phyloP scores from a whole-genome alignment of 2,888 invertebrate species.

The Allacma fusca region DNA sequence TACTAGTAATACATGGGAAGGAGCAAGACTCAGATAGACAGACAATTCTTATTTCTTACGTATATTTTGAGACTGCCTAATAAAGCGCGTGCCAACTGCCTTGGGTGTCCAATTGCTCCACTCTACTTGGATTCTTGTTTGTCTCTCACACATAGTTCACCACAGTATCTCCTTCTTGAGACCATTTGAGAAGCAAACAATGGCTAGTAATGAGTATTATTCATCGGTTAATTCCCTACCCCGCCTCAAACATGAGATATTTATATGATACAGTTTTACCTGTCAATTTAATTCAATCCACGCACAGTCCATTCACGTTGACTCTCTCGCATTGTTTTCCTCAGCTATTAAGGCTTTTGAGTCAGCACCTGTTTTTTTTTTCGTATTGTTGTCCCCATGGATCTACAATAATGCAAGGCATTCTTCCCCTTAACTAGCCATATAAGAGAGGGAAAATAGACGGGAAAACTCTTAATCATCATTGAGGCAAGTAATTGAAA shows the following conservation, averaged over 20 bases:
- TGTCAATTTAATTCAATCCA: conserved; percentile 34
- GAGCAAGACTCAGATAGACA: no score
- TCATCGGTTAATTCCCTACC: conserved; percentile 34
- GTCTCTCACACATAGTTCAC: conserved; percentile 18
- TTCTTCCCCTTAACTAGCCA: no score
- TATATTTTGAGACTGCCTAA: background rate
- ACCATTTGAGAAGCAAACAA: conserved; percentile 27
- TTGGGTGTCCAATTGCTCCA: conserved; percentile 27
- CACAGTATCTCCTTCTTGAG: conserved; percentile 33
- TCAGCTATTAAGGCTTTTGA: no score
- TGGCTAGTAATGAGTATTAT: conserved; percentile 33
- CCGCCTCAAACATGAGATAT: conserved; percentile 32
- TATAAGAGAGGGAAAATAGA: background rate
- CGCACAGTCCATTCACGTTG: background rate
- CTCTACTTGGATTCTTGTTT: background rate
- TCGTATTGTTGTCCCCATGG: no score
- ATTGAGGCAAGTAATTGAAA: conserved; percentile 11
- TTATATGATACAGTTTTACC: conserved; percentile 23
- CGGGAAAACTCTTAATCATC: conserved; percentile 1
- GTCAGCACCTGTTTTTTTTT: no score
- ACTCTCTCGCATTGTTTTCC: background rate
- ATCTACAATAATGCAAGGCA: no score
- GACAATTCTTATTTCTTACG: background rate
- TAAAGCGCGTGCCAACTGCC: conserved; percentile 41
- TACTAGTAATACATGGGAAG: no score